phyloP scores from a whole-genome alignment of 1,140 invertebrate species.

The Leptopilina clavipes region DNA sequence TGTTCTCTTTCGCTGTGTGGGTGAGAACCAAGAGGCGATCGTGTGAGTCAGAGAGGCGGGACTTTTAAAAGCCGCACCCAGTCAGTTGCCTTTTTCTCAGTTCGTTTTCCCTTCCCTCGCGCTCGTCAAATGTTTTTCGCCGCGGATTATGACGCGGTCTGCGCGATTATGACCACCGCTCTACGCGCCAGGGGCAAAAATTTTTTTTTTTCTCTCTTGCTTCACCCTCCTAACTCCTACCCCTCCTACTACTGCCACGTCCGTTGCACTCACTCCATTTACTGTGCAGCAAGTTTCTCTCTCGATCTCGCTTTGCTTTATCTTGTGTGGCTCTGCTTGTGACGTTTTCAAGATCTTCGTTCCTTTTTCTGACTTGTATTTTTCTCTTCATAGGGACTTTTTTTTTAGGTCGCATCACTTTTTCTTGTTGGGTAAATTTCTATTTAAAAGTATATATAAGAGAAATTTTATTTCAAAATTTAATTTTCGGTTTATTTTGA shows the following conservation, averaged over 20 bases:
- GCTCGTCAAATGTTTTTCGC: slow-evolving; percentile 74
- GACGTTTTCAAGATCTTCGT: slow-evolving; percentile 40
- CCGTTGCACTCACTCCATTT: slow-evolving; percentile 40
- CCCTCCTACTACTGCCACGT: slow-evolving; percentile 32
- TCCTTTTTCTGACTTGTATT: slow-evolving; percentile 44
- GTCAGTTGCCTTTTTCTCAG: slow-evolving; percentile 64
- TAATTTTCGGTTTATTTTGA: too few species aligned
- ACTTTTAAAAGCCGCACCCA: slow-evolving; percentile 51
- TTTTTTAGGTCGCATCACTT: slow-evolving; percentile 4
- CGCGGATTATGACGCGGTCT: slow-evolving; percentile 75
- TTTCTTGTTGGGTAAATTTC: neutral
- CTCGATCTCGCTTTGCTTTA: slow-evolving; percentile 35
- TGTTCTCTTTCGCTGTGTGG: slow-evolving; percentile 32
- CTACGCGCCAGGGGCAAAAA: slow-evolving; percentile 38
- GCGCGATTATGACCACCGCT: slow-evolving; percentile 73
- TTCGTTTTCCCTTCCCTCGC: slow-evolving; percentile 52
- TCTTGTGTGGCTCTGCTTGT: slow-evolving; percentile 40
- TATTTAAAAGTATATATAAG: too few species aligned
- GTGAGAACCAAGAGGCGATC: neutral
- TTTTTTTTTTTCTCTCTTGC: slow-evolving; percentile 45
- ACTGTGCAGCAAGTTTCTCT: slow-evolving; percentile 39
- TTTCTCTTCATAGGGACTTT: slow-evolving; percentile 32
- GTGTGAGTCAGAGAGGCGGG: slow-evolving; percentile 52
- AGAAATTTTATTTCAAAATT: neutral
- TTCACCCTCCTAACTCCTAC: slow-evolving; percentile 39